A percentile compares a stretch with the other conserved stretches of the same genome.
Conservation (phyloP, 2,113 vertebrate species). For the Peromyscus polionotus region DNA sequence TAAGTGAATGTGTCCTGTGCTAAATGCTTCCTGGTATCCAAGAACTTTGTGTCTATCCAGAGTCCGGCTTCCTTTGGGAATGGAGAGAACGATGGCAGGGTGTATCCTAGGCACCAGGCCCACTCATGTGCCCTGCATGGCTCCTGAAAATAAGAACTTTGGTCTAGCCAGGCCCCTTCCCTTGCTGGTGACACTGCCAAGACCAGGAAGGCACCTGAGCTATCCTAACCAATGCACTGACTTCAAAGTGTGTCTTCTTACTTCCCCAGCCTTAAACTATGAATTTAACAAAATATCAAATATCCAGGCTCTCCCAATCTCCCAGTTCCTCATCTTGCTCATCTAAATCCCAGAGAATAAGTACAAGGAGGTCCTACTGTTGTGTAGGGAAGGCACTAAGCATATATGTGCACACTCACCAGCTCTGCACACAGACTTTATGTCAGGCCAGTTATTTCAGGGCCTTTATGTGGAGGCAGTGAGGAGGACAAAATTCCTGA, state of each 20-base stretch:
- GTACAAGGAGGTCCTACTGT: not conserved
- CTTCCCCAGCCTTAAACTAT: rapidly evolving
- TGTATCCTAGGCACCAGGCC: not conserved
- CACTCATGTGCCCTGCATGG: too few relatives aligned
- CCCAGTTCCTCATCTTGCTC: not conserved
- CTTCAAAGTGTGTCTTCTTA: not conserved
- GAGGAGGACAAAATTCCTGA: not conserved
- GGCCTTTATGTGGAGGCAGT: not conserved
- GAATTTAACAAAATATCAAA: not conserved
- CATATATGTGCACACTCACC: rapidly evolving
- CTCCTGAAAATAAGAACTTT: not conserved
- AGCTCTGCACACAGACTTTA: not conserved
- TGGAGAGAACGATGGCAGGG: too few relatives aligned
- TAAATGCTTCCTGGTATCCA: not conserved
- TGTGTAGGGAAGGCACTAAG: too few relatives aligned
- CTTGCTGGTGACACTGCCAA: rapidly evolving
- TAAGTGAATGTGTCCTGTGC: not conserved
- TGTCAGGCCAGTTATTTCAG: not conserved
- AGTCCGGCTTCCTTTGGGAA: not conserved
- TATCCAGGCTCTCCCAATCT: not conserved
- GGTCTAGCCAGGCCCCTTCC: not conserved
- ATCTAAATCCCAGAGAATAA: not conserved
- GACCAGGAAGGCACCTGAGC: not conserved
- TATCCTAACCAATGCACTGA: rapidly evolving
- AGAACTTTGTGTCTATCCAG: not conserved